Conservation (phyloP, 2,797 vertebrate genomes). For the Hemibagrus guttatus region DNA sequence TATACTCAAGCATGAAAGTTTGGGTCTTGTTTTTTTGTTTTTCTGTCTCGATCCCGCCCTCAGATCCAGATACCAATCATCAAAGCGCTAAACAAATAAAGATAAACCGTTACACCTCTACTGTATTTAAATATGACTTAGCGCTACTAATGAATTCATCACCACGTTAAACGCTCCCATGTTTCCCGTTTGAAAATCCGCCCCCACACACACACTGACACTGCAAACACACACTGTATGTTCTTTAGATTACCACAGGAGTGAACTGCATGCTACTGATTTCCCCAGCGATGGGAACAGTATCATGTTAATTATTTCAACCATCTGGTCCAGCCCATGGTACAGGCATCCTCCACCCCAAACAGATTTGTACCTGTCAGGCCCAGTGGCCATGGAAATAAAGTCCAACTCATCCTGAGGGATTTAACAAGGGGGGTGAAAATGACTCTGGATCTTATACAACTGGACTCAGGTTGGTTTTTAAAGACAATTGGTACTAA, state of each 20-base stretch:
- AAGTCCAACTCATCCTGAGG: slow-evolving; percentile 71
- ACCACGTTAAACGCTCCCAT: slow-evolving; percentile 18
- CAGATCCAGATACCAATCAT: background rate
- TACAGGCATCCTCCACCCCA: slow-evolving; percentile 72
- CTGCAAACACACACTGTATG: slow-evolving; percentile 60
- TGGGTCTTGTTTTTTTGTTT: too few relatives aligned
- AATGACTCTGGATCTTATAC: slow-evolving; percentile 79
- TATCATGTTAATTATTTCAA: slow-evolving; percentile 86
- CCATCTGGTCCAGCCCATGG: slow-evolving; percentile 79
- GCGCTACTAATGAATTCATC: slow-evolving; percentile 31
- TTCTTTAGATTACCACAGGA: slow-evolving; percentile 81
- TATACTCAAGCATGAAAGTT: background rate
- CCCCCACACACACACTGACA: slow-evolving; percentile 21
- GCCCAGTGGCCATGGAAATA: slow-evolving; percentile 73
- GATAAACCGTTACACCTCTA: background rate
- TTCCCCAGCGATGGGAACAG: slow-evolving; percentile 81
- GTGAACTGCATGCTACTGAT: slow-evolving; percentile 79
- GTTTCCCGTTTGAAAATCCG: slow-evolving; percentile 6
- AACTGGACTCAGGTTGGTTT: slow-evolving; percentile 55
- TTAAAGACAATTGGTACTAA: background rate
- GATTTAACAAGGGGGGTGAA: slow-evolving; percentile 77
- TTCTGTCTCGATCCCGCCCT: background rate
- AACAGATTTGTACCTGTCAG: slow-evolving; percentile 82
- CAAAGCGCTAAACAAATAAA: background rate
- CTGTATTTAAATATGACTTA: slow-evolving; percentile 25